These are phyloP conservation scores for Molorchus minor DNA, from an alignment of 2,888 invertebrate genomes.

Conservation along the genomic window DNA sequence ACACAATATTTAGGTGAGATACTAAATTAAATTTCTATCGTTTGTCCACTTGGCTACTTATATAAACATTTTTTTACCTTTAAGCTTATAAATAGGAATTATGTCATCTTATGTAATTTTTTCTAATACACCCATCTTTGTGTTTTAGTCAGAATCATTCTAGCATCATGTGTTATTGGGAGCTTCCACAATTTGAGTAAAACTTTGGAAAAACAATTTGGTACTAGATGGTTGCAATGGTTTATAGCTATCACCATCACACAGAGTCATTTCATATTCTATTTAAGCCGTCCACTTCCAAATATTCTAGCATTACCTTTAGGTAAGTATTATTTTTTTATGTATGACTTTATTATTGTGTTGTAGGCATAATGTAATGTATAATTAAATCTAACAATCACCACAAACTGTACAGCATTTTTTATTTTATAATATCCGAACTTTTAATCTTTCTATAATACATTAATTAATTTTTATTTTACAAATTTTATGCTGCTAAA, in stretches of 20 bases:
- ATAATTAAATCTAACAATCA: too few relatives aligned
- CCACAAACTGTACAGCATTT: too few relatives aligned
- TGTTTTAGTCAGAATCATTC: constrained; percentile 80
- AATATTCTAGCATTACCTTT: constrained; percentile 93
- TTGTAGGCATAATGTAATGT: too few relatives aligned
- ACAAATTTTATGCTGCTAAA: too few relatives aligned
- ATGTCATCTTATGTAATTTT: too few relatives aligned
- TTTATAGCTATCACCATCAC: constrained; percentile 84
- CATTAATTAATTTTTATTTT: too few relatives aligned
- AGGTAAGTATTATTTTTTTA: constrained; percentile 70
- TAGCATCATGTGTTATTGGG: constrained; percentile 79
- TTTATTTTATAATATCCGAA: too few relatives aligned
- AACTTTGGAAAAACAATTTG: constrained; percentile 81
- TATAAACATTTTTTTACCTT: background rate
- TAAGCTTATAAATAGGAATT: background rate
- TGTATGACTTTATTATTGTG: too few relatives aligned
- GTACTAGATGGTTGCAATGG: constrained; percentile 81
- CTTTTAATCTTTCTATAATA: too few relatives aligned
- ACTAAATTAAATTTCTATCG: too few relatives aligned
- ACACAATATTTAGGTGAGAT: constrained; percentile 86
- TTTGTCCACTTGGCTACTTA: background rate
- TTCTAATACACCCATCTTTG: too few relatives aligned
- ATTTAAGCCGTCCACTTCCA: constrained; percentile 92
- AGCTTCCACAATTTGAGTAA: constrained; percentile 79
- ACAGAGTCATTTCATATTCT: constrained; percentile 99